Evolutionary conservation across 1,140 invertebrate genomes (phyloP).

Genomic region (Trachymyrmex septentrionalis): DNA sequence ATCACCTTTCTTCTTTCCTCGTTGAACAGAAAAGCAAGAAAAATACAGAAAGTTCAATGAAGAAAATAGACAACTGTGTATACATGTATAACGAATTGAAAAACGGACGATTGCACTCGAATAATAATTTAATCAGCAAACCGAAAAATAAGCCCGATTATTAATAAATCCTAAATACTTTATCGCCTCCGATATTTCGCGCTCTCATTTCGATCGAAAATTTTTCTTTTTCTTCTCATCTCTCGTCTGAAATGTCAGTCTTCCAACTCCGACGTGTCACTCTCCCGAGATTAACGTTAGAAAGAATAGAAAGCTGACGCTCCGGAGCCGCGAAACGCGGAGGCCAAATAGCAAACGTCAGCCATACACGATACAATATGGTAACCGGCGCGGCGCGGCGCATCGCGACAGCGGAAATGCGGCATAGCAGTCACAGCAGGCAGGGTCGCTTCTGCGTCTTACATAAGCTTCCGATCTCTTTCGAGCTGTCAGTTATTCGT

Average conservation of each 20-base stretch:
- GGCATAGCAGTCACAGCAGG: background rate
- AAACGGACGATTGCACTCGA: background rate
- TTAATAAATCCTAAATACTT: background rate
- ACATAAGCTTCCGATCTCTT: conserved; percentile 35
- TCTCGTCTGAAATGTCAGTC: background rate
- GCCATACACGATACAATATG: conserved; percentile 21
- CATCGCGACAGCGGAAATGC: conserved; percentile 31
- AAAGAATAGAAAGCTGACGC: conserved; percentile 1
- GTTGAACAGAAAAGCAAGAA: no score
- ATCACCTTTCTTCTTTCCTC: no score
- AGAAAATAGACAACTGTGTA: background rate
- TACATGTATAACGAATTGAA: background rate
- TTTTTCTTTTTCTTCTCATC: background rate
- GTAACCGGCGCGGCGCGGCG: conserved; percentile 6
- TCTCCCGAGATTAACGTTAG: background rate
- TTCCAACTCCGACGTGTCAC: background rate
- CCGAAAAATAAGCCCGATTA: background rate
- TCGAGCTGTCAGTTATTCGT: background rate
- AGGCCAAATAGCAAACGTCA: background rate
- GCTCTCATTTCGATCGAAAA: conserved; percentile 4
- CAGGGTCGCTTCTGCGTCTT: background rate
- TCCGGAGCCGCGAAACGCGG: no score
- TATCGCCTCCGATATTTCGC: background rate
- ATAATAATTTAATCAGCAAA: background rate
- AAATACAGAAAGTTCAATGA: no score